Percentiles rank a stretch among this genome's conserved stretches.
These are phyloP conservation scores for Microcebus griseorufus DNA, from an alignment of 2,113 vertebrate genomes.

Conservation along the genomic window DNA sequence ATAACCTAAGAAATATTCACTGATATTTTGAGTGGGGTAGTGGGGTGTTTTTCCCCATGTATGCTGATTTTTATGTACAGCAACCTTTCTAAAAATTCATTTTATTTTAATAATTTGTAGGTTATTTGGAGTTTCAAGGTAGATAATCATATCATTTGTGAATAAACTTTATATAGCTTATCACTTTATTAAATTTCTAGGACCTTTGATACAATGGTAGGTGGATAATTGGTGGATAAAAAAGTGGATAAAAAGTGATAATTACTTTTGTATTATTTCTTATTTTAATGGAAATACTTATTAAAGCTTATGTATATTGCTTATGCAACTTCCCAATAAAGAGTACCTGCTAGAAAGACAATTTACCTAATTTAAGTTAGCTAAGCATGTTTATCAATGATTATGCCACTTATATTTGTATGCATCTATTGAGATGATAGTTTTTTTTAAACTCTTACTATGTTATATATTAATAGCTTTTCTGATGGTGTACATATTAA, in stretches of 20 bases:
- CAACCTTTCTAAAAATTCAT: background rate
- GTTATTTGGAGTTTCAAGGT: background rate
- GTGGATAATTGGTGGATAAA: no score
- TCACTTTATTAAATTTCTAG: background rate
- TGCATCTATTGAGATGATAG: background rate
- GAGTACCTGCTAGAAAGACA: background rate
- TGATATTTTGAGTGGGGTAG: background rate
- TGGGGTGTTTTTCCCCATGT: background rate
- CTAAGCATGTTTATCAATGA: background rate
- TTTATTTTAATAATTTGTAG: slow-evolving; percentile 1
- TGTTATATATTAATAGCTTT: background rate
- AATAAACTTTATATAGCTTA: background rate
- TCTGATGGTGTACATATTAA: background rate
- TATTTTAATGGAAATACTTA: background rate
- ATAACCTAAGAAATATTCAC: background rate
- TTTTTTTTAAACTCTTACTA: background rate
- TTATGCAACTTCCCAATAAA: background rate
- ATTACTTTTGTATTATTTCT: background rate
- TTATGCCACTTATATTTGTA: background rate
- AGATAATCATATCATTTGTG: background rate
- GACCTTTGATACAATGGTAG: background rate
- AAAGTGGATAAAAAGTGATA: background rate
- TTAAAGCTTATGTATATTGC: background rate
- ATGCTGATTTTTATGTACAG: background rate
- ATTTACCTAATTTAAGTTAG: background rate